phyloP scores from a whole-genome alignment of 2,888 invertebrate species.

The Cartodere bifasciata region DNA sequence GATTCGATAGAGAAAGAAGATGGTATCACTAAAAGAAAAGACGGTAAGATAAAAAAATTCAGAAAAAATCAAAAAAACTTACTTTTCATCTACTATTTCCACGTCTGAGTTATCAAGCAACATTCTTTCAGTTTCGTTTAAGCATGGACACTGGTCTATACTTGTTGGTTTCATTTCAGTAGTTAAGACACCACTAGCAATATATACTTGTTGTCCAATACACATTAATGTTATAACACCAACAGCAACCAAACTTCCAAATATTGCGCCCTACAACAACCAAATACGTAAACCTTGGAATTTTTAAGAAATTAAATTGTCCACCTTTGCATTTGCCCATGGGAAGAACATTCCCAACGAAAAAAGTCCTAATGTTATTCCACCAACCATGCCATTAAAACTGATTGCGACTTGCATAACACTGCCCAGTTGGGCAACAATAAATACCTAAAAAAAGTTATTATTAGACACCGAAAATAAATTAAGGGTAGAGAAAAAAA shows the following conservation, averaged over 20 bases:
- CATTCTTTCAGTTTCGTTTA: conserved; percentile 27
- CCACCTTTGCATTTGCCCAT: conserved; percentile 69
- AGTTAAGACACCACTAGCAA: conserved; percentile 33
- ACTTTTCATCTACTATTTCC: too few species aligned
- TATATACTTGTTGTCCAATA: conserved; percentile 52
- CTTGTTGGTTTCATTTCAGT: conserved; percentile 38
- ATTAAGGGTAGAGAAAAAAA: neutral
- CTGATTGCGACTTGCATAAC: conserved; percentile 81
- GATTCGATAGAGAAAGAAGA: conserved; percentile 49
- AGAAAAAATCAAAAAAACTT: too few species aligned
- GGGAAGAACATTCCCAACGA: conserved; percentile 82
- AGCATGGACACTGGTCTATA: conserved; percentile 39
- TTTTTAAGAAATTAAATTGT: conserved; percentile 10
- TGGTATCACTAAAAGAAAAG: conserved; percentile 20
- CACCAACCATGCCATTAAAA: conserved; percentile 81
- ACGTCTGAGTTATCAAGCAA: neutral
- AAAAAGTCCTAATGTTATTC: conserved; percentile 77
- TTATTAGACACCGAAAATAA: conserved; percentile 1
- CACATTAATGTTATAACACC: conserved; percentile 50
- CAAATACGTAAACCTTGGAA: conserved; percentile 4
- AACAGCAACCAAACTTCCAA: conserved; percentile 48
- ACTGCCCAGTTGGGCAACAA: conserved; percentile 76
- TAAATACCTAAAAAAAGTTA: conserved; percentile 46
- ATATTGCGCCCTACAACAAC: conserved; percentile 46
- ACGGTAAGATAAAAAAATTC: too few species aligned